Evolutionary conservation across 2,113 vertebrate species (phyloP).

Genomic region (Holacanthus passer): DNA sequence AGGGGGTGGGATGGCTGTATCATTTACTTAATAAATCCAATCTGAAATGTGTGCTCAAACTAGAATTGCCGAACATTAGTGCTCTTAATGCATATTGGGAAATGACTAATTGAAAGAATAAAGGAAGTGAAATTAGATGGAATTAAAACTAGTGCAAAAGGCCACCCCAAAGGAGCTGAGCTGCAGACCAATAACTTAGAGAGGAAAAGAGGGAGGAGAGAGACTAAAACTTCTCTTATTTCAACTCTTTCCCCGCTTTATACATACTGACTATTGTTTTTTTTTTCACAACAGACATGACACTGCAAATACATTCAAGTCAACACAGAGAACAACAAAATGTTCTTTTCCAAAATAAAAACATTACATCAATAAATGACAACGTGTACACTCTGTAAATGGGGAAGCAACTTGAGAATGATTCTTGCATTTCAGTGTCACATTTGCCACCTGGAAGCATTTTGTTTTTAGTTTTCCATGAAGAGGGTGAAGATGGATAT

Average conservation of each 20-base stretch:
- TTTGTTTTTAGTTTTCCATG: slow-evolving; percentile 76
- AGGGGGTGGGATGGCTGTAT: slow-evolving; percentile 28
- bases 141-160: slow-evolving; percentile 22
- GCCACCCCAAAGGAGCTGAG: slow-evolving; percentile 35
- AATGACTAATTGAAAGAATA: slow-evolving; percentile 50
- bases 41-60: slow-evolving; percentile 40
- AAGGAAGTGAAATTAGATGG: slow-evolving; percentile 34
- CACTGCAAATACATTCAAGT: slow-evolving; percentile 63
- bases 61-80: slow-evolving; percentile 42
- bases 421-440: slow-evolving; percentile 57
- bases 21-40: slow-evolving; percentile 52
- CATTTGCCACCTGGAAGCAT: slow-evolving; percentile 71
- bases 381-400: slow-evolving; percentile 48
- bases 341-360: slow-evolving; percentile 42
- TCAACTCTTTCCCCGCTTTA: neutral
- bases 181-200: slow-evolving; percentile 8
- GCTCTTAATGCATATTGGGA: slow-evolving; percentile 27
- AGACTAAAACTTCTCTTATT: neutral
- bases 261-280: neutral
- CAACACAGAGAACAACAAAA: slow-evolving; percentile 52
- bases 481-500: slow-evolving; percentile 61
- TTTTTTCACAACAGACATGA: slow-evolving; percentile 33
- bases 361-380: slow-evolving; percentile 50
- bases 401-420: slow-evolving; percentile 54
- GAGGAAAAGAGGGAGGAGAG: neutral